Percentiles rank a stretch among this genome's conserved stretches.
These are phyloP conservation scores for Amyelois transitella DNA, from an alignment of 1,140 invertebrate genomes.

Conservation along the genomic window DNA sequence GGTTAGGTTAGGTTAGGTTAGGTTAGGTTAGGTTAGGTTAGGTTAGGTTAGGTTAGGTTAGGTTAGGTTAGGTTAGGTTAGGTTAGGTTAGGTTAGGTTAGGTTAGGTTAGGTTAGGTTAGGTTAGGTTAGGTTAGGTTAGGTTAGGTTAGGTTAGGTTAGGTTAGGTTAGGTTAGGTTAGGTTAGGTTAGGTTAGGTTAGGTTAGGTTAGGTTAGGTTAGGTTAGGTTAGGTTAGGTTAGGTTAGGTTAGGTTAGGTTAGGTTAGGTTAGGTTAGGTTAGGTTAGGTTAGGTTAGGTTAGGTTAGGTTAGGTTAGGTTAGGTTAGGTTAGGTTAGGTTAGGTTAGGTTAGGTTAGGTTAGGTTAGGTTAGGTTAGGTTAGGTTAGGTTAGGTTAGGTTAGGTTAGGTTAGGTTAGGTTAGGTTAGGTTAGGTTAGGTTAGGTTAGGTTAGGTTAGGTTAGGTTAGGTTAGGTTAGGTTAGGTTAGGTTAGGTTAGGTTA, in stretches of 20 bases:
- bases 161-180: constrained; percentile 3
- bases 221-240: constrained; percentile 15
- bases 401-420: constrained; percentile 1
- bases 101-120: constrained; percentile 7
- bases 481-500: constrained; percentile 18
- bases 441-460: constrained; percentile 9
- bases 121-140: background rate
- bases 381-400: constrained; percentile 7
- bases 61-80: constrained; percentile 15
- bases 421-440: constrained; percentile 3
- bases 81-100: constrained; percentile 23
- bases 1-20: constrained; percentile 13
- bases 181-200: background rate
- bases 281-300: background rate
- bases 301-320: background rate
- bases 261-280: constrained; percentile 26
- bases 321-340: constrained; percentile 5
- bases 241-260: constrained; percentile 44
- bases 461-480: constrained; percentile 19
- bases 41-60: constrained; percentile 15
- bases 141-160: background rate
- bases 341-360: background rate
- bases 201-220: constrained; percentile 3
- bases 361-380: background rate
- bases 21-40: constrained; percentile 15